Evolutionary conservation across 92 coral and sea anemone species (phyloP), one percentile per base, ranked within the genome.

Genomic region (Phenganax subtilis): DNA sequence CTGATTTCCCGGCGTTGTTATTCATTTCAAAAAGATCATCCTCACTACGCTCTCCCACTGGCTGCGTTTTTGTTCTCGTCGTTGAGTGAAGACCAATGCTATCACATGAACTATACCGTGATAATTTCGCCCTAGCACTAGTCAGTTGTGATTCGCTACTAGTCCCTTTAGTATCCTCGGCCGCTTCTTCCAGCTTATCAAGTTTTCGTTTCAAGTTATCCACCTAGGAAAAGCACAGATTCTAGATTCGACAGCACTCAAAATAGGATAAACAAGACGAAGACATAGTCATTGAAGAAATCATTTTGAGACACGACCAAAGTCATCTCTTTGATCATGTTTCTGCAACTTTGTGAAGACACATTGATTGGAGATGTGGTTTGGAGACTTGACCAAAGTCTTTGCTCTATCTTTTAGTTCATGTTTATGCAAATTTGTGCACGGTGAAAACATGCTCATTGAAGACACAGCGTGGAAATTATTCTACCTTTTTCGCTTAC

Each of bases 41-140:
- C 52, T 57, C 55, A 28, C 44, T 57, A 0, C 17, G n/a, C 55
- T 54, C 53, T 1, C 53, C 83, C 6, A 57, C 62, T 57, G 37
- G 15, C 8, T 60, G 55, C 4, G 55, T 9, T 47, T 77, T 57
- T 12, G 82, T 77, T 28, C 20, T 77, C 55, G n/a, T 52, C 37
- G 70, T 11, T 28, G 82, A 31, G 55, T 44, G 47, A 54, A 62
- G 11, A 25, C 70, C 52, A 60, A 77, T 64, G 71, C 62, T 77
- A 11, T 77, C 82, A 47, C 37, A 30, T 31, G 82, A 77, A 7
- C 71, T 62, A 30, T 77, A 77, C 47, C 83, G 83, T 3, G 83
- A 52, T 15, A 79, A 60, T 16, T 62, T 79, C 28, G 58, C 56
- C 83, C 61, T 79, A 51, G 74, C 51, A 29, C 30, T 53, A 20